These are phyloP conservation scores for Ondatra zibethicus DNA, from an alignment of 2,113 vertebrate species.

Conservation along the genomic window DNA sequence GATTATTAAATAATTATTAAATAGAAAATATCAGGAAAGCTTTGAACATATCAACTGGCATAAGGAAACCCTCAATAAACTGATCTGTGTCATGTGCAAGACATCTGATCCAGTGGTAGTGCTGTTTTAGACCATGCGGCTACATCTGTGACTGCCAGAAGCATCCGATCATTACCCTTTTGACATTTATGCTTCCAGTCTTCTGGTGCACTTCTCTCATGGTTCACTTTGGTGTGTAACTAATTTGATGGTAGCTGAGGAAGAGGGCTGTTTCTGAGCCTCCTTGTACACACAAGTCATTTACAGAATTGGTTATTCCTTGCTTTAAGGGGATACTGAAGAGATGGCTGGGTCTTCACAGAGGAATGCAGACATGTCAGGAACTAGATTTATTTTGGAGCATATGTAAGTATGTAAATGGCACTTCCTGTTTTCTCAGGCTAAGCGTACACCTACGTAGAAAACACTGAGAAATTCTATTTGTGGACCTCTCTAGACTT, in stretches of 20 bases:
- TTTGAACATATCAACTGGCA: not conserved
- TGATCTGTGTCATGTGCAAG: not conserved
- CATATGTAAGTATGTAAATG: not conserved
- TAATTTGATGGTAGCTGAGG: not conserved
- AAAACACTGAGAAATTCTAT: not conserved
- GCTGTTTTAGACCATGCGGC: not conserved
- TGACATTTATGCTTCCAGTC: not conserved
- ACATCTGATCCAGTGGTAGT: not conserved
- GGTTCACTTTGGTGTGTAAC: conserved; percentile 14
- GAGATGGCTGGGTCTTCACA: not conserved
- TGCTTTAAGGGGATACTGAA: not conserved
- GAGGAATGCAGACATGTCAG: not conserved
- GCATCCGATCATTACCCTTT: not conserved
- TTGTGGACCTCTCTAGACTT: not conserved
- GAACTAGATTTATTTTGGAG: not conserved
- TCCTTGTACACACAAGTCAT: not conserved
- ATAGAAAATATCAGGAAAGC: not conserved
- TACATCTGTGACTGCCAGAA: not conserved
- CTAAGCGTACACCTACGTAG: not conserved
- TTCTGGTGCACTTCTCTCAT: conserved; percentile 31
- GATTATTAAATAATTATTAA: conserved; percentile 27
- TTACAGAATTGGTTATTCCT: not conserved
- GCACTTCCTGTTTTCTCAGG: not conserved
- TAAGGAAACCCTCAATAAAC: not conserved
- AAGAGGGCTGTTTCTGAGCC: not conserved